Percentiles rank a stretch among this genome's conserved stretches.
Evolutionary conservation across 2,113 vertebrate genomes (phyloP).

Genomic region (Artemisiospiza belli): DNA sequence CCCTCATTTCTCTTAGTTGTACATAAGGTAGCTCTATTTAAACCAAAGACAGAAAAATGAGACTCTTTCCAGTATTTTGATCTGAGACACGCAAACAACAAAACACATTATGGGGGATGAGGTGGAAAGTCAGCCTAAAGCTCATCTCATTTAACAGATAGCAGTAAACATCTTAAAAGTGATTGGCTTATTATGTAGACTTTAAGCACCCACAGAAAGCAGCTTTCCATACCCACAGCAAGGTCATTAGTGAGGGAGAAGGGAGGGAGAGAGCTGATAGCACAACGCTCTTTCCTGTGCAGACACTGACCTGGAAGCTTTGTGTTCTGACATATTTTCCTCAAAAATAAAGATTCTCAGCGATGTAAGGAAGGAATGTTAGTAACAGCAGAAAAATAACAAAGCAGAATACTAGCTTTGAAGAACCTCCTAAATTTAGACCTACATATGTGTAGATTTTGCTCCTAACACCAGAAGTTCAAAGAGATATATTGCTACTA

Average conservation of each 20-base stretch:
- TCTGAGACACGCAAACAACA: background rate
- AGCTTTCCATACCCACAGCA: background rate
- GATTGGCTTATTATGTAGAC: conserved; percentile 20
- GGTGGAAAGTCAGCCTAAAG: background rate
- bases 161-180: background rate
- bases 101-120: background rate
- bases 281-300: background rate
- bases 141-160: conserved; percentile 45
- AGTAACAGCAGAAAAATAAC: background rate
- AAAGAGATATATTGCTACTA: conserved; percentile 52
- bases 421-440: background rate
- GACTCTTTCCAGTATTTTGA: background rate
- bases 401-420: background rate
- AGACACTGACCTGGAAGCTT: background rate
- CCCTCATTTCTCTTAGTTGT: background rate
- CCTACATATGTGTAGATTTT: background rate
- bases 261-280: background rate
- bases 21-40: background rate
- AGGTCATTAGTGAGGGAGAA: background rate
- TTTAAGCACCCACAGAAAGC: background rate
- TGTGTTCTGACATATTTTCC: background rate
- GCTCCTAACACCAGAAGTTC: background rate
- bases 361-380: background rate
- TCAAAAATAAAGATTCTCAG: background rate
- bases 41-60: background rate